Evolutionary conservation across 2,113 vertebrate species (phyloP).

Genomic region (Pimephales promelas): DNA sequence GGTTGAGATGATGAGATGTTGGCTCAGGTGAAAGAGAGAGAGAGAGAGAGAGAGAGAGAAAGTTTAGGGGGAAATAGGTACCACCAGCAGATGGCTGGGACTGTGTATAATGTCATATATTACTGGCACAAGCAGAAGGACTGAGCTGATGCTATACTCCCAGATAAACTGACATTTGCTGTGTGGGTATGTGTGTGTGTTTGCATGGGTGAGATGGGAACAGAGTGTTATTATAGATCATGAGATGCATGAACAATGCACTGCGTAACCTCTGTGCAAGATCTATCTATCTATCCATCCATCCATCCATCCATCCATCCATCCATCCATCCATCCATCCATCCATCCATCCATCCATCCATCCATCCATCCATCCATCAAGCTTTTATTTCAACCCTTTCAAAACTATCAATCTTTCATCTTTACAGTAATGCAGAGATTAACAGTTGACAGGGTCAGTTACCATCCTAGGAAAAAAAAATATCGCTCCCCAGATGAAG

Average conservation of each 20-base stretch:
- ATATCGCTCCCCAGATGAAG: too few species aligned
- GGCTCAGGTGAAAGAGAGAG: constrained; percentile 39
- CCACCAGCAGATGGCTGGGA: constrained; percentile 47
- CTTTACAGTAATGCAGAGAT: too few species aligned
- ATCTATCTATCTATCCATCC: background rate
- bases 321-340: background rate
- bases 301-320: background rate
- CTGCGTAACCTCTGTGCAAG: background rate
- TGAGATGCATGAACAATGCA: constrained; percentile 26
- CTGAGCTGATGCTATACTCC: constrained; percentile 8
- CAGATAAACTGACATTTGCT: constrained; percentile 34
- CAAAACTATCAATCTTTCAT: too few species aligned
- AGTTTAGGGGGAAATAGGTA: constrained; percentile 36
- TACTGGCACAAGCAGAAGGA: constrained; percentile 40
- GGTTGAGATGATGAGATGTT: constrained; percentile 57
- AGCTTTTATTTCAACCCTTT: too few species aligned
- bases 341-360: background rate
- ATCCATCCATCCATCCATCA: background rate
- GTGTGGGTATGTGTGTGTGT: constrained; percentile 34
- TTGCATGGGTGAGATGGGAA: constrained; percentile 7
- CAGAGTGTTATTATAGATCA: constrained; percentile 42
- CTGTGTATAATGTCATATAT: constrained; percentile 50
- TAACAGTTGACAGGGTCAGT: too few species aligned
- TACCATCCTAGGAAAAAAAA: too few species aligned
- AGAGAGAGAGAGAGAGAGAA: constrained; percentile 36